Conservation (phyloP, 2,797 vertebrate species). For the Gila robusta region DNA sequence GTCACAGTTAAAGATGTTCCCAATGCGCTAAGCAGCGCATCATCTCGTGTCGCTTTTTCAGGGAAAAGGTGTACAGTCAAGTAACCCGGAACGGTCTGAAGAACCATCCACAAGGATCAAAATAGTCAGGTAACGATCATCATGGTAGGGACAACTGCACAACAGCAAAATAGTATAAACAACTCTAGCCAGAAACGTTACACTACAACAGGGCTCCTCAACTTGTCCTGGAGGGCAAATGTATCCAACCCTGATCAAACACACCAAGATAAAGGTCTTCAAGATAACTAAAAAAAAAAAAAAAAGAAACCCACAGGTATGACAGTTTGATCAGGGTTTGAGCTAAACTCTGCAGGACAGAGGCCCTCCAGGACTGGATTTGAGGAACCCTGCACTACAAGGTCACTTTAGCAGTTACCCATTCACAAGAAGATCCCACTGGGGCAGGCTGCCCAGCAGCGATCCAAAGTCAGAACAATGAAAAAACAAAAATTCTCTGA, state of each 20-base stretch:
- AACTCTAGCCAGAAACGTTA: not conserved
- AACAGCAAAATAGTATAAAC: not conserved
- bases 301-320: no score
- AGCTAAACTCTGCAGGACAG: not conserved
- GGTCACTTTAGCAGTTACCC: constrained; percentile 16
- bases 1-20: no score
- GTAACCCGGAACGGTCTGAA: constrained; percentile 20
- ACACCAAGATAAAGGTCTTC: not conserved
- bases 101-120: constrained; percentile 60
- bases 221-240: not conserved
- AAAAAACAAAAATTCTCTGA: not conserved
- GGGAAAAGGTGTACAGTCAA: no score
- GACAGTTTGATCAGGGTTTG: not conserved
- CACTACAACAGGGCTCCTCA: not conserved
- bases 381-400: not conserved
- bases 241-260: not conserved
- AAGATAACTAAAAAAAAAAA: not conserved
- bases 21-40: no score
- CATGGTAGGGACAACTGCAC: constrained; percentile 68
- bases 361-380: not conserved
- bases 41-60: no score
- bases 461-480: constrained; percentile 39
- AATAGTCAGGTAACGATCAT: constrained; percentile 71
- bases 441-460: constrained; percentile 55
- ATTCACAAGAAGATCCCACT: constrained; percentile 56